These are phyloP conservation scores for Sebastes hopkinsi DNA, from an alignment of 2,797 vertebrate genomes.

Conservation along the genomic window DNA sequence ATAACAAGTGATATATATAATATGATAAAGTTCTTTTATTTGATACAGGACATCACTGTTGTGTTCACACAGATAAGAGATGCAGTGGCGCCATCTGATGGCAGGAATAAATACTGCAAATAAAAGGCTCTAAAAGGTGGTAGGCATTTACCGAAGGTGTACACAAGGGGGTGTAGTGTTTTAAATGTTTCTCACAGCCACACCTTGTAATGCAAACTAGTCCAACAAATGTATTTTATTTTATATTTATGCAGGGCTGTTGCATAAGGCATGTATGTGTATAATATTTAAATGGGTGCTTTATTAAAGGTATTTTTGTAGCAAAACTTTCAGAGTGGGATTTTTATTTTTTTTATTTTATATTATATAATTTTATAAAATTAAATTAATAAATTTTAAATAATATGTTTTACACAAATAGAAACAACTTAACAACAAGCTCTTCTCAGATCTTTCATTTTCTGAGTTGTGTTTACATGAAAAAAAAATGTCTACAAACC, in stretches of 20 bases:
- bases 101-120: background rate
- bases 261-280: background rate
- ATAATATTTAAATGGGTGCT: background rate
- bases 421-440: background rate
- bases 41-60: background rate
- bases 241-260: background rate
- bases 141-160: background rate
- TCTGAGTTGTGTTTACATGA: background rate
- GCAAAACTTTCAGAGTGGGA: background rate
- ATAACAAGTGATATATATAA: background rate
- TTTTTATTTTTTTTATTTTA: background rate
- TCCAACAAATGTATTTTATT: background rate
- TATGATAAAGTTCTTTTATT: background rate
- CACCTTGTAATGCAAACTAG: background rate
- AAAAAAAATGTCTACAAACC: background rate
- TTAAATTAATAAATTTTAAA: too few relatives aligned
- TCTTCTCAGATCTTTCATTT: background rate
- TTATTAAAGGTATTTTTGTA: background rate
- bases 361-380: too few relatives aligned
- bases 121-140: background rate
- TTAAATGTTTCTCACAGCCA: background rate
- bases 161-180: background rate
- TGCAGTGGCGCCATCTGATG: constrained; percentile 44
- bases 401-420: background rate
- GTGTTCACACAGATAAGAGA: background rate